Percentiles rank a stretch among this genome's conserved stretches.
These are phyloP conservation scores for Dexiosoma caninum DNA, from an alignment of 2,888 invertebrate genomes.

Conservation along the genomic window DNA sequence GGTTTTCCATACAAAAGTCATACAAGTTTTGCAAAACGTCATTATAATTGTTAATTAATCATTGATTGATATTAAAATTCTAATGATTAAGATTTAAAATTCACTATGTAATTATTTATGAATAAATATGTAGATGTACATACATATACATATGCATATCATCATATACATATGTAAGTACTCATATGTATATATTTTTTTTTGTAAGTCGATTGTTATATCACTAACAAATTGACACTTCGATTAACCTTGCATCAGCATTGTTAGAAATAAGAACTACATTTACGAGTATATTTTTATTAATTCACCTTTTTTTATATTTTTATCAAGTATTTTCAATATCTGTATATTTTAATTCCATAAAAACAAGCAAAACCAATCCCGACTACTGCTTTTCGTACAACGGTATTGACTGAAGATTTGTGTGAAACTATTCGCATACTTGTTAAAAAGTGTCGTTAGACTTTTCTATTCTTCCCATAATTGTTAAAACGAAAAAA, in stretches of 20 bases:
- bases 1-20: not conserved
- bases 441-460: constrained; percentile 50
- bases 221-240: not conserved
- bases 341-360: not conserved
- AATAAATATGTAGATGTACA: too few species aligned
- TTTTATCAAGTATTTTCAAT: not conserved
- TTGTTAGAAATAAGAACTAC: not conserved
- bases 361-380: constrained; percentile 52
- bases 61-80: not conserved
- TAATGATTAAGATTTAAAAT: not conserved
- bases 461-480: constrained; percentile 54
- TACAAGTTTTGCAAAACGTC: not conserved
- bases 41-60: not conserved
- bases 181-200: too few species aligned
- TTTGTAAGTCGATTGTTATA: not conserved
- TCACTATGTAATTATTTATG: not conserved
- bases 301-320: constrained; percentile 19
- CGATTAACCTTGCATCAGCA: not conserved
- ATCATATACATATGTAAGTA: too few species aligned
- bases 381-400: constrained; percentile 46
- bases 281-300: not conserved
- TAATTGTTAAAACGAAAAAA: constrained; percentile 29
- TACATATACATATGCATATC: too few species aligned
- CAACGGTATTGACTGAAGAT: constrained; percentile 58
- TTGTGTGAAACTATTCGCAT: constrained; percentile 49